Conservation (phyloP, 2,888 invertebrate genomes). For the Cataglyphis livida region DNA sequence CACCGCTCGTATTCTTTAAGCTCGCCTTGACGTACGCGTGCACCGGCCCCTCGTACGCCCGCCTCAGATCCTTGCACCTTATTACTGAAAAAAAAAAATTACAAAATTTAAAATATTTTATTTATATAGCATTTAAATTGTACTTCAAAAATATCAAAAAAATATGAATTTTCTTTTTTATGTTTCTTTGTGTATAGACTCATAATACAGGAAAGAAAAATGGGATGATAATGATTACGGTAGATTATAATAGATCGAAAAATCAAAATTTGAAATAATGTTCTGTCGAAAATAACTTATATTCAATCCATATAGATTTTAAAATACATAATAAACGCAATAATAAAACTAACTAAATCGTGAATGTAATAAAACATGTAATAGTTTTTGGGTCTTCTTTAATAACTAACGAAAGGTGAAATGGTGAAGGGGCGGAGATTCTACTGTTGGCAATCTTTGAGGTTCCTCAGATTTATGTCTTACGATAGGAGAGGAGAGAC, state of each 20-base stretch:
- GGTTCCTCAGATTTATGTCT: slow-evolving; percentile 22
- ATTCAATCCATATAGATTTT: not conserved
- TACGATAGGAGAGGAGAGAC: not conserved
- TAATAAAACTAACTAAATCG: not conserved
- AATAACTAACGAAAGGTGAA: slow-evolving; percentile 1
- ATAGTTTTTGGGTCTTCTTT: not conserved
- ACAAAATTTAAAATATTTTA: slow-evolving; percentile 32
- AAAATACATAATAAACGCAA: not conserved
- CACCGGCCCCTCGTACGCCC: slow-evolving; percentile 89
- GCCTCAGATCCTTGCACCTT: slow-evolving; percentile 91
- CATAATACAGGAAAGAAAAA: not conserved
- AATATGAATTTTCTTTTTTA: not conserved
- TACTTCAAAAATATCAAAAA: not conserved
- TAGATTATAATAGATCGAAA: not conserved
- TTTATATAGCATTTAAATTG: not conserved
- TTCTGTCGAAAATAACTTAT: not conserved
- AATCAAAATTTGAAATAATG: not conserved
- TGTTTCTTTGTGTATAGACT: not conserved
- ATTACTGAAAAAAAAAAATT: slow-evolving; percentile 87
- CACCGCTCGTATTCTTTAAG: slow-evolving; percentile 84
- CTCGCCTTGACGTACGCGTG: slow-evolving; percentile 94
- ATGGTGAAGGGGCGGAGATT: not conserved
- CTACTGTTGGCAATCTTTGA: not conserved
- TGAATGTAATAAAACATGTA: not conserved
- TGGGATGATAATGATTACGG: not conserved